Base-by-base conservation (phyloP, 2,113 vertebrate genomes). In the Monarcha castaneiventris region DNA sequence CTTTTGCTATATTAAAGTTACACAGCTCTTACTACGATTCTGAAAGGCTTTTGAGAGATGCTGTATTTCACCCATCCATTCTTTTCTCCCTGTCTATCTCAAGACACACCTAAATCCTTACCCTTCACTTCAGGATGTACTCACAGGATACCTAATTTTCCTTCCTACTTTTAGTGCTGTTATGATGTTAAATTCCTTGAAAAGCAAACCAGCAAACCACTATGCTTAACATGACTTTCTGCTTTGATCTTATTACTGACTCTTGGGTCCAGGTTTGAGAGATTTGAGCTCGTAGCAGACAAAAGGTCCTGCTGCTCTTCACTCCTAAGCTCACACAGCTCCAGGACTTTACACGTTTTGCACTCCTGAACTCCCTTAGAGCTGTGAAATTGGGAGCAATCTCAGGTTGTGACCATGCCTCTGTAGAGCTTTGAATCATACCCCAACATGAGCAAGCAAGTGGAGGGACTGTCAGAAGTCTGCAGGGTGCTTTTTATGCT, bases 341-440 rank as follows among this genome's bases (percentile, higher is more conserved):
- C 69, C 64, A 63, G 49, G 11, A 17, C 15, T 15, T 32, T 2
- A 8, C 0, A 2, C 2, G 0, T 48, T 61, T 73, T 68, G 26
- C 6, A 5, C 30, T 82, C 27, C 17, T n/a, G 16, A 66, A 4
- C 51, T 82, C 23, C 39, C 46, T 41, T 4, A 30, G 48, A 64
- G 25, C 19, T 82, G 39, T 55, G 58, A 55, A 79, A 48, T 2
- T 37, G 66, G 30, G 66, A 90, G 37, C 35, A 41, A 69, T 79
- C 18, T 63, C 49, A 37, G 16, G 17, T 54, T 48, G 43, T 80
- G 79, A 37, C 49, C 17, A 0, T 62, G 23, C 20, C 43, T 87
- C 43, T 78, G 7, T 6, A 58, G 48, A 46, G 44, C 74, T 88
- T 67, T 22, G 44, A 67, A 51, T 48, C 21, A 2, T 19, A 48